phyloP scores from a whole-genome alignment of 2,113 vertebrate species.

The Paramisgurnus dabryanus region DNA sequence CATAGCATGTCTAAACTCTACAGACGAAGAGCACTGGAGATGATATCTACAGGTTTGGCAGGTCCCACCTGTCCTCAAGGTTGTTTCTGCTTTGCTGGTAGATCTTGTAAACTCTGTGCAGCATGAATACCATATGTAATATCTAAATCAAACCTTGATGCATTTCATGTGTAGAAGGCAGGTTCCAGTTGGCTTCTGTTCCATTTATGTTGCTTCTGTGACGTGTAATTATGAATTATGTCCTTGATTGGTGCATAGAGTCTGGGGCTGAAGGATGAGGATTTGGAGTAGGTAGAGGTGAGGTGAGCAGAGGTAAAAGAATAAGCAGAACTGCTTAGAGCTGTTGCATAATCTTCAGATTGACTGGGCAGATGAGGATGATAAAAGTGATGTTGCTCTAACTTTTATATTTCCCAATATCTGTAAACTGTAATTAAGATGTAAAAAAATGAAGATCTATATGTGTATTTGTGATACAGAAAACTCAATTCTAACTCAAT shows the following conservation, averaged over 20 bases:
- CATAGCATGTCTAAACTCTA: conserved; percentile 2
- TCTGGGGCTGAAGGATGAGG: not conserved
- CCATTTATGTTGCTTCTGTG: not conserved
- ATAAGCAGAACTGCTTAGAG: not conserved
- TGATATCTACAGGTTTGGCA: conserved; percentile 39
- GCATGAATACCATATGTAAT: not conserved
- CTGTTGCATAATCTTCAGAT: conserved; percentile 19
- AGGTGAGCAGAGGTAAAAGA: conserved; percentile 1
- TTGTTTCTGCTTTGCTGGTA: conserved; percentile 7
- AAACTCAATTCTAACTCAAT: conserved; percentile 8
- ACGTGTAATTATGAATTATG: not conserved
- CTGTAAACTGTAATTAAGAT: not conserved
- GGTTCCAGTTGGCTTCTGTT: not conserved
- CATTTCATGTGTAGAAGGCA: not conserved
- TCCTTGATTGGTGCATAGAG: not conserved
- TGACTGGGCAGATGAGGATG: not conserved
- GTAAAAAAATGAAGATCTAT: not conserved
- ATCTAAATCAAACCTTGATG: not conserved
- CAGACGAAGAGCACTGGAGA: conserved; percentile 2
- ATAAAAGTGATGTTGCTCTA: not conserved
- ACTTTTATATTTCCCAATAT: not conserved
- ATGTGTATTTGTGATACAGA: conserved; percentile 19
- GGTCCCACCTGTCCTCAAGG: conserved; percentile 41
- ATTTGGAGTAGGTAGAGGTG: conserved; percentile 14
- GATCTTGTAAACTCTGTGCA: not conserved